Conservation (phyloP, 2,888 invertebrate genomes). For the Eristalinus aeneus region DNA sequence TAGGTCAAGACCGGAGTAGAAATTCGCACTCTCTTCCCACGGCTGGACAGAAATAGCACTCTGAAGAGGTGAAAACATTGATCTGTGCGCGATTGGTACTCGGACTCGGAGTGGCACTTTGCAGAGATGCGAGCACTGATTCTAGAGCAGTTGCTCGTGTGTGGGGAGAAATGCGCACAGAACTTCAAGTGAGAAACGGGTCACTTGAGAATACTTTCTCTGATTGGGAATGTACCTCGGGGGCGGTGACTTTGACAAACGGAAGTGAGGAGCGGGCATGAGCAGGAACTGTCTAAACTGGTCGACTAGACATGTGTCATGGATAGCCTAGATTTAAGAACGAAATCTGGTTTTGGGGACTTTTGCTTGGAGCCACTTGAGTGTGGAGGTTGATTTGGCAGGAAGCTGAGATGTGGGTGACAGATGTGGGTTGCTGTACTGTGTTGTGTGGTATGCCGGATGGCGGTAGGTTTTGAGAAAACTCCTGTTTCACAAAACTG, state of each 20-base stretch:
- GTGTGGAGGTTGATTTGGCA: background rate
- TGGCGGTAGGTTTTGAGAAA: too few relatives aligned
- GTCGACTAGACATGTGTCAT: background rate
- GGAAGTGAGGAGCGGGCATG: background rate
- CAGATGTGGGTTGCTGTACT: background rate
- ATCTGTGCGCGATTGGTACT: slow-evolving; percentile 21
- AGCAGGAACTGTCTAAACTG: background rate
- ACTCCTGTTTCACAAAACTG: too few relatives aligned
- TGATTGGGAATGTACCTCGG: background rate
- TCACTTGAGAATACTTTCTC: slow-evolving; percentile 1
- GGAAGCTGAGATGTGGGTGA: too few relatives aligned
- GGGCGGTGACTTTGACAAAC: background rate
- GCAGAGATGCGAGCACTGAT: slow-evolving; percentile 8
- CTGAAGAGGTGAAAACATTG: slow-evolving; percentile 3
- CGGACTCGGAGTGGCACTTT: background rate
- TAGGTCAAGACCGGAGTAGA: slow-evolving; percentile 51
- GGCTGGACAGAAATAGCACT: slow-evolving; percentile 23
- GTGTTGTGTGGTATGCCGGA: too few relatives aligned
- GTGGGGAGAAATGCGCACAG: background rate
- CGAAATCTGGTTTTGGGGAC: background rate
- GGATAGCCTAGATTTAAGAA: background rate
- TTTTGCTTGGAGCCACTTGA: background rate
- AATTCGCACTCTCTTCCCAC: slow-evolving; percentile 36
- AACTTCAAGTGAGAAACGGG: background rate
- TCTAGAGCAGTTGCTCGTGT: background rate